Evolutionary conservation across 2,888 invertebrate genomes (phyloP).

Genomic region (Scotopteryx bipunctaria): DNA sequence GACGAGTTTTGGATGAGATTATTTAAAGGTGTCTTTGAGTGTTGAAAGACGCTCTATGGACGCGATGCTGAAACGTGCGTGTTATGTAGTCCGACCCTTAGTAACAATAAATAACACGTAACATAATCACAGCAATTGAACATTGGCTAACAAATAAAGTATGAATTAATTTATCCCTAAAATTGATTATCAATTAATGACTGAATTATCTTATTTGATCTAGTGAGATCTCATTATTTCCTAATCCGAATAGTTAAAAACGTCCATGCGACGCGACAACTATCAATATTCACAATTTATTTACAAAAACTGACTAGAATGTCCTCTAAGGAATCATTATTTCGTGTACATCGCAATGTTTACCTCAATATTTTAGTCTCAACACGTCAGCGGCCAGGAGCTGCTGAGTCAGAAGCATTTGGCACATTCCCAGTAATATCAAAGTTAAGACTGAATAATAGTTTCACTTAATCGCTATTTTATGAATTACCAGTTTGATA

Average conservation of each 20-base stretch:
- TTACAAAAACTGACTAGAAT: slow-evolving; percentile 80
- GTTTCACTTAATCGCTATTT: slow-evolving; percentile 58
- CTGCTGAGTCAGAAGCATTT: slow-evolving; percentile 71
- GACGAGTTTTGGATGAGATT: not conserved
- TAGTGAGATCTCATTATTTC: slow-evolving; percentile 80
- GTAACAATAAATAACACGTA: slow-evolving; percentile 82
- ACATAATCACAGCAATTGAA: slow-evolving; percentile 82
- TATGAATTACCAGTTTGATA: slow-evolving; percentile 56
- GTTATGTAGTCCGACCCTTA: slow-evolving; percentile 42
- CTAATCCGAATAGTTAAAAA: slow-evolving; percentile 74
- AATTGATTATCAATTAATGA: slow-evolving; percentile 81
- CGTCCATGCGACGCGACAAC: slow-evolving; percentile 74
- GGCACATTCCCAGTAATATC: slow-evolving; percentile 77
- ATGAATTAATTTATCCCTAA: slow-evolving; percentile 68
- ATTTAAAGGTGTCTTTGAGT: not conserved
- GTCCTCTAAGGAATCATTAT: slow-evolving; percentile 71
- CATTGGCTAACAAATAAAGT: slow-evolving; percentile 82
- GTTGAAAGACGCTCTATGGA: not conserved
- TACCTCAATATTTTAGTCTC: slow-evolving; percentile 67
- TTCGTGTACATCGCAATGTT: slow-evolving; percentile 61
- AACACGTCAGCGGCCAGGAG: slow-evolving; percentile 64
- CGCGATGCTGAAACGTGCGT: not conserved
- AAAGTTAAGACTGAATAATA: slow-evolving; percentile 64
- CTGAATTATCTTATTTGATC: slow-evolving; percentile 80
- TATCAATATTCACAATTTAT: slow-evolving; percentile 81